These are phyloP conservation scores for Spermophilus dauricus DNA, from an alignment of 2,113 vertebrate species.

Conservation along the genomic window DNA sequence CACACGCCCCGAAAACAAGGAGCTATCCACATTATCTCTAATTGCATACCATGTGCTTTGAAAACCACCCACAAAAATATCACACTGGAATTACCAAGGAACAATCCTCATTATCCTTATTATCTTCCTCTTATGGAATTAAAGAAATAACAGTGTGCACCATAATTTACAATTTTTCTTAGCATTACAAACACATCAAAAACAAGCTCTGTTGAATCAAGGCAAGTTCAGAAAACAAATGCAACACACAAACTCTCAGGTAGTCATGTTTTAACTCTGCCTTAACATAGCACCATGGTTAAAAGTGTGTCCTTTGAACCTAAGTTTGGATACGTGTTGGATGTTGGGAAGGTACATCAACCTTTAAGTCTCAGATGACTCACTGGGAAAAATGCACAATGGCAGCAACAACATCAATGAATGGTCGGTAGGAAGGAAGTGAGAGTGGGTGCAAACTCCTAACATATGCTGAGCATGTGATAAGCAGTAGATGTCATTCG, in stretches of 20 bases:
- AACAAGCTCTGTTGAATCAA: slow-evolving; percentile 60
- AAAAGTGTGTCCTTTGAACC: neutral
- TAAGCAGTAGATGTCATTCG: neutral
- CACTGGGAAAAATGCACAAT: neutral
- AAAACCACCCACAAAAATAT: slow-evolving; percentile 85
- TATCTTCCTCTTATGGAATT: slow-evolving; percentile 84
- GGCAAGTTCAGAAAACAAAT: slow-evolving; percentile 65
- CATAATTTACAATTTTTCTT: slow-evolving; percentile 78
- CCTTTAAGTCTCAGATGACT: neutral
- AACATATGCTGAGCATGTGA: neutral
- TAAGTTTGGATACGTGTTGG: neutral
- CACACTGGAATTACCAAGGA: slow-evolving; percentile 81
- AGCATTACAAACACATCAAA: slow-evolving; percentile 79
- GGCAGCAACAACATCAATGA: neutral
- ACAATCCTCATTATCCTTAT: slow-evolving; percentile 79
- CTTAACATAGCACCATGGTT: neutral
- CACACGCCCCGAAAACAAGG: slow-evolving; percentile 69
- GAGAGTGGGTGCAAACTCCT: neutral
- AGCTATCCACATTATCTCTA: slow-evolving; percentile 81
- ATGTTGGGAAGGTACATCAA: neutral
- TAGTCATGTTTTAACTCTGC: neutral
- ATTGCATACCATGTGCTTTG: slow-evolving; percentile 82
- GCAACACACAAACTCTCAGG: neutral
- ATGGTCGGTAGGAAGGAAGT: neutral
- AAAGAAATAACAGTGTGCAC: slow-evolving; percentile 84